Evolutionary conservation across 1,140 invertebrate species (phyloP).

Genomic region (Hyles euphorbiae): DNA sequence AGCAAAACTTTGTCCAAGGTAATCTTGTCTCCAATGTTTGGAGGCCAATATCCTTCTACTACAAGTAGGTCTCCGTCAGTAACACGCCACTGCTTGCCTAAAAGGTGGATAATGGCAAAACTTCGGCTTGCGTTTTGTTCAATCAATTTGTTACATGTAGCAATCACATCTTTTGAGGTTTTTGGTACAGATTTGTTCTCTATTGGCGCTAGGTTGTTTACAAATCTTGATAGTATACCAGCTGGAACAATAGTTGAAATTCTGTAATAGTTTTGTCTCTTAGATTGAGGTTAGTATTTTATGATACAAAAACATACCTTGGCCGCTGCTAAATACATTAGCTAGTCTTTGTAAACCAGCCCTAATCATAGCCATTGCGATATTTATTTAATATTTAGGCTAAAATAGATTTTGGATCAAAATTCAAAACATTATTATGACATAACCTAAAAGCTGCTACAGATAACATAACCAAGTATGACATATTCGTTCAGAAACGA

Average conservation of each 20-base stretch:
- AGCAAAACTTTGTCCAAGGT: constrained; percentile 91
- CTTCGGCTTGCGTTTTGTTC: constrained; percentile 80
- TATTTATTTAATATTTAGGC: constrained; percentile 4
- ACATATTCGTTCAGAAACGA: too few relatives aligned
- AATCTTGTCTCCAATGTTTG: constrained; percentile 88
- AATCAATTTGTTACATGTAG: constrained; percentile 62
- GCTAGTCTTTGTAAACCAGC: constrained; percentile 50
- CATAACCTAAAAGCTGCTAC: constrained; percentile 14
- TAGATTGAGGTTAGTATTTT: not conserved
- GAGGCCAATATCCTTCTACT: constrained; percentile 89
- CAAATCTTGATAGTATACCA: constrained; percentile 52
- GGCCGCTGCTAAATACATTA: constrained; percentile 39
- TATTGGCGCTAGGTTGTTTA: constrained; percentile 37
- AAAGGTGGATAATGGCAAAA: constrained; percentile 90
- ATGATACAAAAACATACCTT: constrained; percentile 31
- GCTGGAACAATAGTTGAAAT: constrained; percentile 32
- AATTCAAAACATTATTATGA: constrained; percentile 2
- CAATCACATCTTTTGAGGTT: constrained; percentile 56
- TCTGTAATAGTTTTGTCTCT: not conserved
- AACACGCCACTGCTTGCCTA: constrained; percentile 91
- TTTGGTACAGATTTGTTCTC: constrained; percentile 32
- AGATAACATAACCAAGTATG: not conserved
- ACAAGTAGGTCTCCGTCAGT: constrained; percentile 91
- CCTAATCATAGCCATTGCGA: constrained; percentile 42
- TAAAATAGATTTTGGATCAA: too few relatives aligned